Base-by-base conservation (phyloP, 2,113 vertebrate species). In the Lota lota region DNA sequence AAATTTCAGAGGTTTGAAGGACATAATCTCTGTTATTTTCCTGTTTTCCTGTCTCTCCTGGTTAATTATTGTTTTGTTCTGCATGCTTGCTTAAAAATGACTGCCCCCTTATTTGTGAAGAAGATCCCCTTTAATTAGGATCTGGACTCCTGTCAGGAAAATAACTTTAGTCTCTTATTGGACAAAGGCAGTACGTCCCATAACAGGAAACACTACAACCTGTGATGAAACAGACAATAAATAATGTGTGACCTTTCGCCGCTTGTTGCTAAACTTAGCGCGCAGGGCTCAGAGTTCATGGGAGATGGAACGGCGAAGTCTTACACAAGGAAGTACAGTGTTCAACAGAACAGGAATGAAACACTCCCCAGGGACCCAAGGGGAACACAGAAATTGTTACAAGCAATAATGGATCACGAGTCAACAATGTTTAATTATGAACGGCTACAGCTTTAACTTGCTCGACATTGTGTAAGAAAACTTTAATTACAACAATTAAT, bases 81-180 rank as follows among this genome's bases (percentile, higher is more conserved):
- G 1, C 36, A 75, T 40, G 40, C 75, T 58, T 61, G 61, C 68
- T 76, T 50, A 54, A 47, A 63, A 21, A 70, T 12, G 3, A 56
- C 15, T 18, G 61, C 54, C 74, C 50, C 66, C 66, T 62, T 19
- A 75, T 72, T 75, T 68, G 53, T 18, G 15, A 83, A 83, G 47
- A 88, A 82, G 61, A 82, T 64, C 74, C 67, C 77, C 81, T 77
- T 83, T 72, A 72, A 77, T 63, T 20, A 28, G 47, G 63, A 78
- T 71, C 74, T 67, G 18, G 22, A 53, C 59, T 73, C 66, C 69
- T 40, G 28, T 65, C 63, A 68, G 81, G 71, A 79, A 77, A 61
- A 73, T 64, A 33, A 54, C 64, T n/a, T 66, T 60, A 70, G 66
- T 79, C 19, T 28, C 4, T 1, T 72, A 79, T 61, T 67, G 76